These are phyloP conservation scores for Ooceraea biroi DNA, from an alignment of 1,140 invertebrate genomes.

Conservation along the genomic window DNA sequence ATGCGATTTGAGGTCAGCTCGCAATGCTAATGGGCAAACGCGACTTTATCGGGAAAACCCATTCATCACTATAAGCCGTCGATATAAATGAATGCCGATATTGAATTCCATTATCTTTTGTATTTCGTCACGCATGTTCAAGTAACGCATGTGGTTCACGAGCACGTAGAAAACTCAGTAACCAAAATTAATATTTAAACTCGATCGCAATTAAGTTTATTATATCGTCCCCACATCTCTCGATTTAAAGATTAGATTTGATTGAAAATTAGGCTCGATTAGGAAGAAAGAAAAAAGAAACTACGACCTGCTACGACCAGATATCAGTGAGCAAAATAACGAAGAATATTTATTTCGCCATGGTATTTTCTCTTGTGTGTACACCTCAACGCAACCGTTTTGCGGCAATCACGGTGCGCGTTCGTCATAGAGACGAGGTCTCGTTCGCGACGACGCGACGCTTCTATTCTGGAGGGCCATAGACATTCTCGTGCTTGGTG, in stretches of 20 bases:
- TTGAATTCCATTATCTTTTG: slow-evolving; percentile 27
- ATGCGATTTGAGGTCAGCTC: slow-evolving; percentile 12
- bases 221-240: slow-evolving; percentile 1
- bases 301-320: too few species aligned
- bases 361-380: background rate
- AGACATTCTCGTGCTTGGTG: slow-evolving; percentile 35
- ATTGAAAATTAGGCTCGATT: too few species aligned
- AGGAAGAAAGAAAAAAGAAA: too few species aligned
- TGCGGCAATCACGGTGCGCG: background rate
- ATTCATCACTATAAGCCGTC: slow-evolving; percentile 15
- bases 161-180: too few species aligned
- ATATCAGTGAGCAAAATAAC: too few species aligned
- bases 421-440: background rate
- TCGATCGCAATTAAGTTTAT: background rate
- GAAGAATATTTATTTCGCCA: too few species aligned
- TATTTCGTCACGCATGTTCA: background rate
- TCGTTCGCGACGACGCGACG: slow-evolving; percentile 45
- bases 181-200: background rate
- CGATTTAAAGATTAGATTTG: background rate
- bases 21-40: background rate
- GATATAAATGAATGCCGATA: slow-evolving; percentile 26
- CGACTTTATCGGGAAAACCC: slow-evolving; percentile 4
- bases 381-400: background rate
- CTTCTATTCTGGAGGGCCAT: background rate
- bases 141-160: background rate